Evolutionary conservation across 1,140 invertebrate genomes (phyloP), one percentile per base, ranked within the genome.

Genomic region (Periplaneta americana): DNA sequence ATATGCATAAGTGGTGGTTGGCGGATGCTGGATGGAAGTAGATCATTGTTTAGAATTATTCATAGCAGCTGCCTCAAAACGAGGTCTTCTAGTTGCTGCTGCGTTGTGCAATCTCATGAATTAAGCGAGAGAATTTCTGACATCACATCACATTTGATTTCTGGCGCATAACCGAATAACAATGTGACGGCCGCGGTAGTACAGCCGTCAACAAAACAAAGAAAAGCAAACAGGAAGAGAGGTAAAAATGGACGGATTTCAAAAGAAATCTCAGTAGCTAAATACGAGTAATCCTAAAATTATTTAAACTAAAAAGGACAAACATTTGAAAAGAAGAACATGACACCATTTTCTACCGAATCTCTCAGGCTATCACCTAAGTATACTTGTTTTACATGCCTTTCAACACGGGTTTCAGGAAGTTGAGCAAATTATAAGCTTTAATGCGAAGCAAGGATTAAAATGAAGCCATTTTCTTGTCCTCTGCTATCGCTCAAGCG

Each of bases 41-140:
- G 75, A 77, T 33, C 75, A 77, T 77, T 33, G 75, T 77, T 77
- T 77, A 34, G 75, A 77, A 77, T 77, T 77, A 77, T 77, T 77
- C 75, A 77, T 77, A 77, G 75, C 75, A 34, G 75, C 35, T 77
- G 75, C 75, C 75, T 77, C 31, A 77, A 77, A 77, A 77, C 75
- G 75, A 34, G 33, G 35, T 77, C 75, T 77, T 36, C 22, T 6
- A n/a, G 75, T 28, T 77, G 31, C 33, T 66, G 48, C 48, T 66
- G 48, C 48, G 39, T 66, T 77, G 35, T 33, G 35, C 31, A 77
- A 77, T 77, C 33, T 77, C 75, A 77, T 77, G 75, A 77, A 77
- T 77, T 77, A 77, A 77, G 22, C 75, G 15, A 66, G 48, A n/a
- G 48, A n/a, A 66, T 66, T 66, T 66, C 48, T 66, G 48, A 66